Evolutionary conservation across 2,113 vertebrate species (phyloP), one percentile per base, ranked within the genome.

Genomic region (Pseudolaguvia tuberculata): DNA sequence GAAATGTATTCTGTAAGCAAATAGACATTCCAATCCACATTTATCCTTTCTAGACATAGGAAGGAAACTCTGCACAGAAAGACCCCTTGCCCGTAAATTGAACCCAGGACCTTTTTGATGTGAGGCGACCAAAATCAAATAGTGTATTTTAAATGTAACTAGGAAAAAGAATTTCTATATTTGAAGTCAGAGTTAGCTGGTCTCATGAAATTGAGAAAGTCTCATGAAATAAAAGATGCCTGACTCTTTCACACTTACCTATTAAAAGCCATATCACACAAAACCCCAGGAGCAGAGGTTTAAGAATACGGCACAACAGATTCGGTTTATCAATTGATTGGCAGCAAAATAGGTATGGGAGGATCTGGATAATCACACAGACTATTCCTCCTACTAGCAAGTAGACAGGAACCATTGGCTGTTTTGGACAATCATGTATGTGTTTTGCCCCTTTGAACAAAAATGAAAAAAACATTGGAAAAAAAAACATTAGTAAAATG

Each of bases 381-480:
- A 62, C 63, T 4, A 55, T 23, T 13, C 74, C 70, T 47, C 74
- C 74, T 42, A 80, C 75, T 21, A 80, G 65, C n/a, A 80, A 20
- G 70, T 77, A 80, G 11, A 77, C 69, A 50, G 70, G 79, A 47
- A 80, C 27, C 53, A 72, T 61, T 23, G 68, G 79, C 48, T 80
- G 67, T 31, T 77, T 76, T 35, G 79, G 79, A 50, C 79, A 80
- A 45, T 76, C 47, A n/a, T 73, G n/a, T 62, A 80, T 50, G 63
- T 77, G 62, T 27, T 62, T 51, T 35, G 62, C 52, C 20, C 68
- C 79, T 80, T 68, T 68, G 35, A 57, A 18, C 12, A 35, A 53
- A 71, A 35, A 31, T 47, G n/a, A n/a, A n/a, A n/a, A n/a, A n/a
- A n/a, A n/a, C n/a, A n/a, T n/a, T n/a, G n/a, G n/a, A n/a, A n/a